Evolutionary conservation across 1,140 invertebrate species (phyloP).

Genomic region (Ridgeia piscesae): DNA sequence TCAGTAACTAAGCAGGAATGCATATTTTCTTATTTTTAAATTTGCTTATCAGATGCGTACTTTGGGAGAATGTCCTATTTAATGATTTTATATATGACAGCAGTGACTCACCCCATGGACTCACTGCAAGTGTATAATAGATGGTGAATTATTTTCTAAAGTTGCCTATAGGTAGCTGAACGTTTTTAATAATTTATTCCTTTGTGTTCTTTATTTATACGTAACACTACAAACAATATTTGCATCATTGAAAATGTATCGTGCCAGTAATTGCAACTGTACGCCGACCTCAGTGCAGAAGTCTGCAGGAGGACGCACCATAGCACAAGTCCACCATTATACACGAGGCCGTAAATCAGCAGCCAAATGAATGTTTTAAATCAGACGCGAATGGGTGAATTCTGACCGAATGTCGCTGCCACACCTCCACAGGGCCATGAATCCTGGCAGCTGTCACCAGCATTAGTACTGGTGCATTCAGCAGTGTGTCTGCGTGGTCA

Average conservation of each 20-base stretch:
- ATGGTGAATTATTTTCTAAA: background rate
- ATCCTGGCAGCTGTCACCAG: background rate
- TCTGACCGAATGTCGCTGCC: background rate
- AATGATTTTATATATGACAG: too few species aligned
- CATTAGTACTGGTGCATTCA: background rate
- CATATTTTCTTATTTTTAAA: too few species aligned
- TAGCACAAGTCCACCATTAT: background rate
- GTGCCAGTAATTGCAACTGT: background rate
- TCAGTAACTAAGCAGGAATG: too few species aligned
- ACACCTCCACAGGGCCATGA: background rate
- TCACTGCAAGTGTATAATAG: too few species aligned
- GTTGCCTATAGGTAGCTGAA: background rate
- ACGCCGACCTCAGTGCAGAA: background rate
- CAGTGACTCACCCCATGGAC: too few species aligned
- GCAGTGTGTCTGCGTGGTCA: background rate
- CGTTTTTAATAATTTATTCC: background rate
- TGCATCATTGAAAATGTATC: background rate
- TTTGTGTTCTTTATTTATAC: background rate
- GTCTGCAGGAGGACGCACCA: background rate
- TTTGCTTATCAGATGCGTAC: too few species aligned
- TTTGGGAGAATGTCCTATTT: too few species aligned
- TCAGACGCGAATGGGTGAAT: background rate
- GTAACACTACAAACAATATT: background rate
- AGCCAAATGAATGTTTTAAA: background rate
- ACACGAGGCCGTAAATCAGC: background rate